These are phyloP conservation scores for Zoroaster sp. DNA, from an alignment of 53 echinoderm and acorn worm genomes.

Conservation along the genomic window DNA sequence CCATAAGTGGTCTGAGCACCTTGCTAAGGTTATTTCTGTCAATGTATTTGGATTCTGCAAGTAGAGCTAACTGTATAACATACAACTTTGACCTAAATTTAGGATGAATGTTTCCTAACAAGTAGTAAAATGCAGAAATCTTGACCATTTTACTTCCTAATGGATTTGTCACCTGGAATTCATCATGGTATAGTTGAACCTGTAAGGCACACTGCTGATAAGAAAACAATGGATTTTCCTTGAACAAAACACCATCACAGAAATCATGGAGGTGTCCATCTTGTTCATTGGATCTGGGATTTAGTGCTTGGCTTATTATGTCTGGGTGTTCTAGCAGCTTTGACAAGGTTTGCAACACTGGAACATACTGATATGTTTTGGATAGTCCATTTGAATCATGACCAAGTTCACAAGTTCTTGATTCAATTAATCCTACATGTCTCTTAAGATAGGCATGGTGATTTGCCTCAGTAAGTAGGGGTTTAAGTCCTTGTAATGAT, in stretches of 20 bases:
- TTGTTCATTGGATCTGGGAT: not conserved
- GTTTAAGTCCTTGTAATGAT: not conserved
- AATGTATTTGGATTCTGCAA: conserved; percentile 25
- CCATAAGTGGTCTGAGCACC: conserved; percentile 44
- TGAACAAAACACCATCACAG: conserved; percentile 13
- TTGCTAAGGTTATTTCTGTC: conserved; percentile 7
- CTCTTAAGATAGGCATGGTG: not conserved
- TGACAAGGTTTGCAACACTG: not conserved
- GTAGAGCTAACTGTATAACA: conserved; percentile 15
- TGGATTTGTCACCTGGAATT: conserved; percentile 17
- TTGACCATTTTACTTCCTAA: conserved; percentile 11
- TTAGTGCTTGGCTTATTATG: not conserved
- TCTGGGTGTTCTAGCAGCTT: conserved; percentile 2
- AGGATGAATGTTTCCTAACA: not conserved
- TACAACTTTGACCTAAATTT: not conserved
- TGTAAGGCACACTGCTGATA: not conserved
- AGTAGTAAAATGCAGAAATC: conserved; percentile 4
- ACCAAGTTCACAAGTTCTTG: conserved; percentile 2
- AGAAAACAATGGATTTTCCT: conserved; percentile 10
- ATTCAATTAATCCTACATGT: not conserved
- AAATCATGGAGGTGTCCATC: not conserved
- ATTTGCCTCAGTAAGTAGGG: conserved; percentile 6
- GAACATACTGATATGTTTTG: conserved; percentile 27
- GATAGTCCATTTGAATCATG: not conserved
- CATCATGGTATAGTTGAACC: conserved; percentile 11